Base-by-base conservation (phyloP, 1,140 invertebrate genomes). In the Plutomurus gul region DNA sequence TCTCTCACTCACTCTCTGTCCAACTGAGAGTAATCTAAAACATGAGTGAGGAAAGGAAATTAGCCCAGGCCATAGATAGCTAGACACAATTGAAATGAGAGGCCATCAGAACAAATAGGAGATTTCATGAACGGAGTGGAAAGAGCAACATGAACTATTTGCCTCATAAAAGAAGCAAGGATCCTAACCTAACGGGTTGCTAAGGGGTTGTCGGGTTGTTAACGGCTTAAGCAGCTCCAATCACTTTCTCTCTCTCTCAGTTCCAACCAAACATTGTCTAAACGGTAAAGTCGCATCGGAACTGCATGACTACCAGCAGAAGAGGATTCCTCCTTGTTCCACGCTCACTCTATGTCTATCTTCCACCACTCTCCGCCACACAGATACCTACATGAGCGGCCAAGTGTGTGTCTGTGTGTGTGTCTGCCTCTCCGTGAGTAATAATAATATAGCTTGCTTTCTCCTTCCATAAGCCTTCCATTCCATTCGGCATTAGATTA, bases 81-180 rank as follows among this genome's bases (percentile, higher is more conserved):
- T 13, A 25, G 51, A 65, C 10, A 65, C 27, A 33, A 60, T 30
- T 60, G 51, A 30, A 60, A 60, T 60, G 25, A 60, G 51, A 16
- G 27, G 56, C 13, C 7, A 65, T 65, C 16, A 65, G 51, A 30
- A 60, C 27, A 60, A 60, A 60, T 60, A 27, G 22, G 22, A 27
- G 25, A 33, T 27, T 65, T 33, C 16, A 33, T 65, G 56, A 33
- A 33, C 27, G 56, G n/a, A n/a, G n/a, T n/a, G 30, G 22, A 30
- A 65, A 65, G 25, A 6, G n/a, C 1, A 49, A 13, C n/a, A n/a
- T n/a, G 46, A 20, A 20, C 46, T 11, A n/a, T 65, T 47, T 20
- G n/a, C n/a, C 43, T 65, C 56, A 65, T 65, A 65, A 65, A 65
- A 65, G 39, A 43, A 43, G n/a, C 39, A n/a, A n/a, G n/a, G 56